Percentiles rank a stretch among this genome's conserved stretches.
These are phyloP conservation scores for Galago senegalensis DNA, from an alignment of 2,797 vertebrate genomes.

Conservation along the genomic window DNA sequence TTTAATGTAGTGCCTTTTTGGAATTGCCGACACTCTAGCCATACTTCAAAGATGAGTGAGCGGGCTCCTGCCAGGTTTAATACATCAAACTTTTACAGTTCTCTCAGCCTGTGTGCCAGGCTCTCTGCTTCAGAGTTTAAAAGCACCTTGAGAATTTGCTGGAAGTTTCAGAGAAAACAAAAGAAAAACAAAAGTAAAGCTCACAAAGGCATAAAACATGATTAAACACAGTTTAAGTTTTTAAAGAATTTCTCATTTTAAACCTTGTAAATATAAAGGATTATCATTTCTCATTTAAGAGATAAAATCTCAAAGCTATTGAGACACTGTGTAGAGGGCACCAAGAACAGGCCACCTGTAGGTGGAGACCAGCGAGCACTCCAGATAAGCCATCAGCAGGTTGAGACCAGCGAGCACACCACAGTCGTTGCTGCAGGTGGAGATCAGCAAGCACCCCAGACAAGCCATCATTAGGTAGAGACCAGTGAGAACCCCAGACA, in stretches of 20 bases:
- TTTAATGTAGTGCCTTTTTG: slow-evolving; percentile 88
- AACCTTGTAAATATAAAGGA: background rate
- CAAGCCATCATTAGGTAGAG: no score
- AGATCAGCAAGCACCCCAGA: no score
- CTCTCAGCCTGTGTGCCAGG: slow-evolving; percentile 5
- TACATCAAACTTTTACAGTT: slow-evolving; percentile 71
- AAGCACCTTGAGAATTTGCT: background rate
- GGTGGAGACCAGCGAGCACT: no score
- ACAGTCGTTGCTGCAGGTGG: no score
- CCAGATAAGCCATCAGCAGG: no score
- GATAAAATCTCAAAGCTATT: background rate
- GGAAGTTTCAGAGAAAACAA: slow-evolving; percentile 9
- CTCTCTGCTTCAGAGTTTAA: slow-evolving; percentile 70
- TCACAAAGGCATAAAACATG: background rate
- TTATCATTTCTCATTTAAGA: slow-evolving; percentile 38
- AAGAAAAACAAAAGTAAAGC: background rate
- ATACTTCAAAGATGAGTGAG: slow-evolving; percentile 88
- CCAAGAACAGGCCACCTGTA: rapidly evolving
- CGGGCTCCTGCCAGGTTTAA: slow-evolving; percentile 82
- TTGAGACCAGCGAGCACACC: no score
- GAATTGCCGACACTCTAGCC: slow-evolving; percentile 85
- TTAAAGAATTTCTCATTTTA: slow-evolving; percentile 50
- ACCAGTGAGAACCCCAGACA: no score
- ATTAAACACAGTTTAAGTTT: slow-evolving; percentile 52
- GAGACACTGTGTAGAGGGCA: background rate